Percentiles rank a stretch among this genome's conserved stretches.
Evolutionary conservation across 2,113 vertebrate species (phyloP).

Genomic region (Podarcis muralis): DNA sequence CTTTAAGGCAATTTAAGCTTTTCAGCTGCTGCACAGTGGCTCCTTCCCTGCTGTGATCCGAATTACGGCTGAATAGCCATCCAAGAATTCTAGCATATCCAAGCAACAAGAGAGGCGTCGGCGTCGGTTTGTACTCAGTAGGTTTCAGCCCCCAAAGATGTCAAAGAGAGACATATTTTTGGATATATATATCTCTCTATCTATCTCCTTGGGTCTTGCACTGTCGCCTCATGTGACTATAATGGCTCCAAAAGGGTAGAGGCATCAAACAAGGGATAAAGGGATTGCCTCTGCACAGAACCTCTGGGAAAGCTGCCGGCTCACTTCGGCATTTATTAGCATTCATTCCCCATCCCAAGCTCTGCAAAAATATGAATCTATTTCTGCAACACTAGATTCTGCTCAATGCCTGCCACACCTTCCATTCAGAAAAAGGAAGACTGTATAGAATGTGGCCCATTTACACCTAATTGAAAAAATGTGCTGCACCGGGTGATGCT

Average conservation of each 20-base stretch:
- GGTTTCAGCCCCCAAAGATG: neutral
- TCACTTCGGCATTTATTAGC: neutral
- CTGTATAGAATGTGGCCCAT: neutral
- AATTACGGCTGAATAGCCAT: neutral
- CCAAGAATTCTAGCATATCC: neutral
- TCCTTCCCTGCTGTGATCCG: neutral
- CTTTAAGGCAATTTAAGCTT: slow-evolving; percentile 11
- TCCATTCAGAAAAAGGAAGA: neutral
- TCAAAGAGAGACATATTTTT: neutral
- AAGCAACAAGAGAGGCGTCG: neutral
- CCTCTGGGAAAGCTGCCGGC: neutral
- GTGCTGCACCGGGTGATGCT: neutral
- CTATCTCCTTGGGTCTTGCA: neutral
- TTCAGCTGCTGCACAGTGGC: slow-evolving; percentile 1
- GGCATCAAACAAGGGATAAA: neutral
- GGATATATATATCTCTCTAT: neutral
- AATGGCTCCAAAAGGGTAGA: fast-evolving
- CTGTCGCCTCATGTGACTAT: neutral
- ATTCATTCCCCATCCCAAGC: neutral
- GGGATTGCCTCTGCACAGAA: neutral
- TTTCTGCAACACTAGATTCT: neutral
- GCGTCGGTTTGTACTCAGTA: neutral
- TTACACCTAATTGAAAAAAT: neutral
- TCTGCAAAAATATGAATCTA: slow-evolving; percentile 9
- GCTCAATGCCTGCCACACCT: neutral